A percentile compares a stretch with the other conserved stretches of the same genome.
phyloP scores from a whole-genome alignment of 1,140 invertebrate species.

The Drosophila eugracilis region DNA sequence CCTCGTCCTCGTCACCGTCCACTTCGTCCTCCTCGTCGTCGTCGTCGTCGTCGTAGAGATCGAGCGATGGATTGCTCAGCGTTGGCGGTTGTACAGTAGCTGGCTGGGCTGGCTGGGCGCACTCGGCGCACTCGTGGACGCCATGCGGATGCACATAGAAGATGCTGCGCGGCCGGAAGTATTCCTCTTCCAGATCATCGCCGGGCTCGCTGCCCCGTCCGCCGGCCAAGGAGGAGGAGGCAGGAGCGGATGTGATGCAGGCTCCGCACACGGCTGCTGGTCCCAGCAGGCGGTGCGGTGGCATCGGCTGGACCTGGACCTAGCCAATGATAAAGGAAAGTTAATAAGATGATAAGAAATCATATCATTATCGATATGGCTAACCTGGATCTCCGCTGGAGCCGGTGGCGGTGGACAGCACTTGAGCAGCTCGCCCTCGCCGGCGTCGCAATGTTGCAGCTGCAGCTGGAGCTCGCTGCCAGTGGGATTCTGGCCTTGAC shows the following conservation, averaged over 20 bases:
- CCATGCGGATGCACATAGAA: conserved; percentile 86
- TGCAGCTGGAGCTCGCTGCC: conserved; percentile 62
- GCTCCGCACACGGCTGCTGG: conserved; percentile 87
- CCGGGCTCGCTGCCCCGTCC: conserved; percentile 28
- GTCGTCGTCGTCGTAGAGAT: conserved; percentile 44
- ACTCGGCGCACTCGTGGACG: conserved; percentile 85
- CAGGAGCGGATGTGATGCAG: conserved; percentile 85
- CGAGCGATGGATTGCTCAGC: conserved; percentile 28
- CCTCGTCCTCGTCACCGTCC: conserved; percentile 21
- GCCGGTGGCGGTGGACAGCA: conserved; percentile 74
- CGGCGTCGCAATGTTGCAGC: conserved; percentile 72
- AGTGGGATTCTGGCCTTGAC: conserved; percentile 22
- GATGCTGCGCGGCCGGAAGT: conserved; percentile 87
- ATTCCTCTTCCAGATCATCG: conserved; percentile 86
- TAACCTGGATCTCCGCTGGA: conserved; percentile 1
- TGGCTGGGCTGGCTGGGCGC: conserved; percentile 67
- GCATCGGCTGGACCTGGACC: conserved; percentile 84
- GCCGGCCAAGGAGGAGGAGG: conserved; percentile 31
- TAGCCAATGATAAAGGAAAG: neutral
- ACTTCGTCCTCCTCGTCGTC: conserved; percentile 21
- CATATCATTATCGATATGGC: neutral
- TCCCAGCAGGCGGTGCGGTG: conserved; percentile 87
- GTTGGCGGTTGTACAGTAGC: conserved; percentile 9
- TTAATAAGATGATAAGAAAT: too few relatives aligned
- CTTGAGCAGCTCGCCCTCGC: conserved; percentile 82